Evolutionary conservation across 2,888 invertebrate species (phyloP), one percentile per base, ranked within the genome.

Genomic region (Marasmarcha lunaedactyla): DNA sequence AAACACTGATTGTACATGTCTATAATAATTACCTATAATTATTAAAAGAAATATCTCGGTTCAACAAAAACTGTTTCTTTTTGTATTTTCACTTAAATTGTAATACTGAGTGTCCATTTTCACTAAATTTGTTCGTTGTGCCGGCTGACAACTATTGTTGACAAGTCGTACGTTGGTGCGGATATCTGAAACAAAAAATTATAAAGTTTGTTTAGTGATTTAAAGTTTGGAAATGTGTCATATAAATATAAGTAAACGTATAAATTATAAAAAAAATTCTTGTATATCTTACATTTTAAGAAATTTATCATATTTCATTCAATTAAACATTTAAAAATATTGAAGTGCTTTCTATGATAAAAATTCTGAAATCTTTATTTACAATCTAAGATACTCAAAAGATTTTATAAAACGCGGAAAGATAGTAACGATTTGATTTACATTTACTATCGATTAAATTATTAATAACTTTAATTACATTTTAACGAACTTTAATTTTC

Each of bases 91-190:
- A 71, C 68, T 47, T 52, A 51, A 57, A 49, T 43, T 39, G 26
- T 34, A 14, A 25, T 51, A 52, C n/a, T 46, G 36, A 73, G 70
- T 71, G 77, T 78, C 73, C 57, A 35, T 57, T 65, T 64, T 76
- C 78, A 79, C 77, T 34, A 4, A 62, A 42, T 61, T 55, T 59
- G 58, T 77, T 79, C 79, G 78, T 77, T 78, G 78, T 73, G 53
- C 44, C 50, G 71, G 76, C 76, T 74, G 76, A 57, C 52, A 52
- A 69, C 68, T 71, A 71, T 42, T 73, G 72, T 55, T 77, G 68
- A 64, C 79, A 77, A 72, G 79, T 71, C 78, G 70, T 68, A 56
- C 77, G 64, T 54, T 79, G 79, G 77, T 81, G 65, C 54, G 79
- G 79, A 77, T 81, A 83, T 83, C 81, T 83, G 68, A 0, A 63